Percentiles rank a stretch among this genome's conserved stretches.
These are phyloP conservation scores for Epinephelus fuscoguttatus DNA, from an alignment of 2,113 vertebrate genomes.

Conservation along the genomic window DNA sequence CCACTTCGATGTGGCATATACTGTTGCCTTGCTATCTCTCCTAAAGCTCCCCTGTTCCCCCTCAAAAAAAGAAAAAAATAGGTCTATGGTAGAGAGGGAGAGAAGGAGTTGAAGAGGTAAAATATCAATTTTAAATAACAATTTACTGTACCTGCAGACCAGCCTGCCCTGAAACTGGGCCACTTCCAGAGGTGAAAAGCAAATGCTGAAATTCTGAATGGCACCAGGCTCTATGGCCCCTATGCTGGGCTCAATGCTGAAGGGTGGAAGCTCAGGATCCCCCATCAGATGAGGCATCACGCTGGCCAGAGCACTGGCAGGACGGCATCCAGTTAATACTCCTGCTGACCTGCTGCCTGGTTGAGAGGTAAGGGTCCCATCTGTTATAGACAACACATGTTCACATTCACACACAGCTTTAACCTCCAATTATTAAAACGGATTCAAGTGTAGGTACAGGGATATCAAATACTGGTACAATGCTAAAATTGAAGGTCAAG, in stretches of 20 bases:
- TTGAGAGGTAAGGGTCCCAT: conserved; percentile 26
- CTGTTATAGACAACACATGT: conserved; percentile 10
- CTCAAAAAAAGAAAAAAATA: too few relatives aligned
- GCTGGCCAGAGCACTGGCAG: conserved; percentile 60
- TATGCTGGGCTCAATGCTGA: conserved; percentile 85
- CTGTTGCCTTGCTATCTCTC: too few relatives aligned
- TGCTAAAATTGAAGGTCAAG: neutral
- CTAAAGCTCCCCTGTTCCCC: too few relatives aligned
- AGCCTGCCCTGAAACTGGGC: conserved; percentile 85
- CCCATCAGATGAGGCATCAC: conserved; percentile 49
- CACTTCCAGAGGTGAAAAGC: conserved; percentile 86
- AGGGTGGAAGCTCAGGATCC: conserved; percentile 6
- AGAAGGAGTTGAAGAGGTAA: too few relatives aligned
- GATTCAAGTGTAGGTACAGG: neutral
- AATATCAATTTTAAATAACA: too few relatives aligned
- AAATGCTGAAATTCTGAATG: conserved; percentile 82
- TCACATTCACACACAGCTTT: neutral
- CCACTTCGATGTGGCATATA: too few relatives aligned
- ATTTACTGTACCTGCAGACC: conserved; percentile 87
- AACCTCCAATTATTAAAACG: neutral
- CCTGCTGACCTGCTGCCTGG: conserved; percentile 50
- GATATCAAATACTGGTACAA: neutral
- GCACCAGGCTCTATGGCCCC: conserved; percentile 83
- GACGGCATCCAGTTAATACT: conserved; percentile 8
- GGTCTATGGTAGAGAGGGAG: too few relatives aligned